These are phyloP conservation scores for Mycalesis mineus DNA, from an alignment of 2,888 invertebrate genomes.

Conservation along the genomic window DNA sequence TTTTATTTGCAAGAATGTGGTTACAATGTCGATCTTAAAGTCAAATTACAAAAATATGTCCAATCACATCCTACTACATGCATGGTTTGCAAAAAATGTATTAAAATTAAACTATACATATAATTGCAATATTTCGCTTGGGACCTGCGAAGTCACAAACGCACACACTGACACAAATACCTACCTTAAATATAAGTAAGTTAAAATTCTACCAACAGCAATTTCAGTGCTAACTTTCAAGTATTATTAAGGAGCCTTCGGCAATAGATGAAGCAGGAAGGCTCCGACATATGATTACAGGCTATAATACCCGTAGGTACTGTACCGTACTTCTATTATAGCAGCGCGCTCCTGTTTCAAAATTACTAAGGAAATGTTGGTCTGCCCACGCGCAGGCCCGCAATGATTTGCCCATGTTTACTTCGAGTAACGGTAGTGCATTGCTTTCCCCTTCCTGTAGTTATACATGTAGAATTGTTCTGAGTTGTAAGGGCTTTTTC, in stretches of 20 bases:
- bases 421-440: constrained; percentile 29
- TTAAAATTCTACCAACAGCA: no score
- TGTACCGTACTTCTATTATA: not conserved
- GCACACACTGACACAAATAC: no score
- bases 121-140: no score
- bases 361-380: constrained; percentile 13
- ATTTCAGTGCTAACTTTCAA: not conserved
- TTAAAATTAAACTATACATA: no score
- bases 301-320: not conserved
- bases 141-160: no score
- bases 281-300: not conserved
- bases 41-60: no score
- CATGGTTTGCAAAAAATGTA: no score
- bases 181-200: no score
- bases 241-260: not conserved
- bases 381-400: constrained; percentile 15
- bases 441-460: constrained; percentile 25
- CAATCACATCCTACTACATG: no score
- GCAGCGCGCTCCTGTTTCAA: constrained; percentile 13
- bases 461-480: not conserved
- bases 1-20: no score
- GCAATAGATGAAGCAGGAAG: not conserved
- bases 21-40: no score
- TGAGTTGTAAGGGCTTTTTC: not conserved
- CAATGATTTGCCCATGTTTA: constrained; percentile 24